Evolutionary conservation across 37 sponge, comb jelly and placozoan genomes (phyloP), one percentile per base, ranked within the genome.

Genomic region (Oopsacas minuta): DNA sequence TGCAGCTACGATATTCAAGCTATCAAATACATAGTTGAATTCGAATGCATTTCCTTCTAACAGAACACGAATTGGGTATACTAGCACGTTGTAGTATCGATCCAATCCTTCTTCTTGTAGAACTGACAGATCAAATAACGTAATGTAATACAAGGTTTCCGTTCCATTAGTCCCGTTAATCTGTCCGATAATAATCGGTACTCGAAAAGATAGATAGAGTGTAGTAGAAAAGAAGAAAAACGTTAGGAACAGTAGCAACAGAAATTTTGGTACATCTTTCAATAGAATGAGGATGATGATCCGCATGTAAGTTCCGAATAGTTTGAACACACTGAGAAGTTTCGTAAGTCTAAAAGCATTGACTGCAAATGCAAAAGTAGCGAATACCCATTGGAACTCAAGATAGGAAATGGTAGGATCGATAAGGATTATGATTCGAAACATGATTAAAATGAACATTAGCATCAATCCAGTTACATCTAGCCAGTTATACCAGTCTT

Each of bases 321-420:
- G 20, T 34, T 61, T 61, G 75, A 61, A 61, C 32, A 61, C 75
- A 61, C 75, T 61, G 75, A 61, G 75, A 20, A 61, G 75, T 61
- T 61, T 61, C 28, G 75, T 61, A 20, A 61, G 75, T 61, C 75
- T 3, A 61, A 61, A 61, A 5, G 75, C 75, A 34, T 61, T 61
- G 7, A 61, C 28, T 61, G 75, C 75, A n/a, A 61, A 61, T 61
- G 75, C 75, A 34, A 61, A 61, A 3, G 75, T 61, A 10, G 75
- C 75, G 75, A 61, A 61, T 61, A 61, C 22, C 75, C 75, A 61
- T 61, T 61, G 75, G 75, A 61, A 61, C 75, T 61, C 75, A 25
- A 61, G 28, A 12, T 61, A 61, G 7, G 30, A 34, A 10, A 3
- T n/a, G 5, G 20, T 61, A 20, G 75, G 22, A 34, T 12, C 1